Conservation (phyloP, 92 coral and sea anemone genomes). For the Phenganax stokvisi region DNA sequence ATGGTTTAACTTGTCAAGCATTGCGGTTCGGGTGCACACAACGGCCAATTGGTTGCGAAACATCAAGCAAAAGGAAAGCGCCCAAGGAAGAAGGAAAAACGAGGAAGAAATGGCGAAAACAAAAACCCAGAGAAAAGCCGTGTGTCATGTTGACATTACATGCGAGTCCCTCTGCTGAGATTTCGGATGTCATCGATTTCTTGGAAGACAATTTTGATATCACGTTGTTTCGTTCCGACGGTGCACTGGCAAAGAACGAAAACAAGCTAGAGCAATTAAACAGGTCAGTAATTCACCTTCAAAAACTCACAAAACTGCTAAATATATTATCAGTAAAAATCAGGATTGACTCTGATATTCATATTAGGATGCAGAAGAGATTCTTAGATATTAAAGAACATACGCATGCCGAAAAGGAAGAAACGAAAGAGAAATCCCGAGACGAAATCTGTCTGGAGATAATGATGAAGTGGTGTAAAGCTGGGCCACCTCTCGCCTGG, state of each 20-base stretch:
- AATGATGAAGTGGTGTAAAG: slow-evolving; percentile 23
- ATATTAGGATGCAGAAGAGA: slow-evolving; percentile 17
- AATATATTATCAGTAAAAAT: too few relatives aligned
- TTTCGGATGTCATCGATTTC: slow-evolving; percentile 29
- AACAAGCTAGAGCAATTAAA: slow-evolving; percentile 21
- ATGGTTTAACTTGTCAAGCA: slow-evolving; percentile 21
- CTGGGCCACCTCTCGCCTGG: slow-evolving; percentile 10
- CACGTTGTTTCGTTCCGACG: slow-evolving; percentile 8
- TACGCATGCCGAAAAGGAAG: neutral
- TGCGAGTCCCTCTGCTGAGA: neutral
- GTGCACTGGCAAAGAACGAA: neutral
- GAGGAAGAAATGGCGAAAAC: slow-evolving; percentile 11
- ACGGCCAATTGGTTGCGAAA: slow-evolving; percentile 15
- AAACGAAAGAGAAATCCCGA: slow-evolving; percentile 16
- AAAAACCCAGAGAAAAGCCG: slow-evolving; percentile 17
- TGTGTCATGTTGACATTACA: slow-evolving; percentile 11
- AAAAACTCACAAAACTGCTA: too few relatives aligned
- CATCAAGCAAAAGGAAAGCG: slow-evolving; percentile 16
- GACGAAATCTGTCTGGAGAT: slow-evolving; percentile 29
- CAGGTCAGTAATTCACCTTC: neutral
- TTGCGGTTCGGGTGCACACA: slow-evolving; percentile 15
- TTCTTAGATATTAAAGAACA: slow-evolving; percentile 8
- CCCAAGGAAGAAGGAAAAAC: neutral
- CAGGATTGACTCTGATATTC: neutral
- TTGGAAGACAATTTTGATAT: slow-evolving; percentile 32